Conservation (phyloP, 2,113 vertebrate species). For the Paracanthobrama guichenoti region DNA sequence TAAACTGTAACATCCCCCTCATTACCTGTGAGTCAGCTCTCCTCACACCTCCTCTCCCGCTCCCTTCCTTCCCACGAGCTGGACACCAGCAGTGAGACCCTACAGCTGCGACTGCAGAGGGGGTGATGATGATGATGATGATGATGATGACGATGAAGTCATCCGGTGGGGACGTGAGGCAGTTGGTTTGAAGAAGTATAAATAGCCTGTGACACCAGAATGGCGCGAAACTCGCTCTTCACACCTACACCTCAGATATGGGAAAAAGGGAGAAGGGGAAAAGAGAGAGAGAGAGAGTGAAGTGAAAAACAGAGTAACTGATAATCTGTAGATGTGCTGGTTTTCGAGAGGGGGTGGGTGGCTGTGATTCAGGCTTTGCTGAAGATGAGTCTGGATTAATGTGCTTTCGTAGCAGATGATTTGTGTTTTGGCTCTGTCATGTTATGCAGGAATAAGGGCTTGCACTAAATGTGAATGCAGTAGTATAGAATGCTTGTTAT, state of each 20-base stretch:
- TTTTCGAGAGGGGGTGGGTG: not conserved
- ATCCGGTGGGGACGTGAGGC: conserved; percentile 37
- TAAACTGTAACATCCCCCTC: conserved; percentile 46
- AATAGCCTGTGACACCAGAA: conserved; percentile 48
- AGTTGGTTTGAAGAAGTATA: conserved; percentile 51
- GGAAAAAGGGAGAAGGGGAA: conserved; percentile 22
- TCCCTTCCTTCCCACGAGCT: not conserved
- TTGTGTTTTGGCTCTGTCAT: not conserved
- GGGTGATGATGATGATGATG: conserved; percentile 24
- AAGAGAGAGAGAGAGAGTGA: not conserved
- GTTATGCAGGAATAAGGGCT: conserved; percentile 12
- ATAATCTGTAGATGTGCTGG: conserved; percentile 12
- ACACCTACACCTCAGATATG: conserved; percentile 29
- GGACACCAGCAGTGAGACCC: conserved; percentile 38
- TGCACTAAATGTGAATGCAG: not conserved
- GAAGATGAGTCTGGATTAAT: not conserved
- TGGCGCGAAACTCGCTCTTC: conserved; percentile 32
- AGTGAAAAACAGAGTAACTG: not conserved
- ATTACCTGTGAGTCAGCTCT: conserved; percentile 53
- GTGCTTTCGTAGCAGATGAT: conserved; percentile 24
- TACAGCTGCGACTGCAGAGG: conserved; percentile 36
- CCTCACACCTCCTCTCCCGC: conserved; percentile 28
- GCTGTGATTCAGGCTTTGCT: not conserved
- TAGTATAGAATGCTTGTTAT: not conserved
- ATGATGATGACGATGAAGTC: conserved; percentile 7